Conservation (phyloP, 2,797 vertebrate genomes). For the Nyctibius grandis region DNA sequence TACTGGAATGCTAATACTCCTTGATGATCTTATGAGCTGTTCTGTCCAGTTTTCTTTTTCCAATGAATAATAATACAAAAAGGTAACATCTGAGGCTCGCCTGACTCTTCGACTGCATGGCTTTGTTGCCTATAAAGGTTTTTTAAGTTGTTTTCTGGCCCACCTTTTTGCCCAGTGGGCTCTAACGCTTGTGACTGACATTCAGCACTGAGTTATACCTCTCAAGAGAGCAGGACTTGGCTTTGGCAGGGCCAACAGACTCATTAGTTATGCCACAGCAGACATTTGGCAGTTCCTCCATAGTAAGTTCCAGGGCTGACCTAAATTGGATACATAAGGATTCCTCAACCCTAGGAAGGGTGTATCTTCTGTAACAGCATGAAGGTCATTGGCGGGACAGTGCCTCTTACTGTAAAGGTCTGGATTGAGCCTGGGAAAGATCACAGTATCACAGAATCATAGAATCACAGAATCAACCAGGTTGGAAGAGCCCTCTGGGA, state of each 20-base stretch:
- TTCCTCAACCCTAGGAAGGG: conserved; percentile 33
- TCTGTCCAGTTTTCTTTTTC: not conserved
- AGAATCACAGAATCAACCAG: too few relatives aligned
- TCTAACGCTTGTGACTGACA: not conserved
- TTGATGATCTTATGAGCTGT: not conserved
- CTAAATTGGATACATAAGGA: conserved; percentile 9
- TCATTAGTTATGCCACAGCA: not conserved
- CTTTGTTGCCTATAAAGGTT: not conserved
- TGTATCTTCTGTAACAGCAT: conserved; percentile 8
- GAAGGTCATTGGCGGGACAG: conserved; percentile 41
- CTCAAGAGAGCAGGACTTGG: not conserved
- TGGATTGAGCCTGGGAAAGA: not conserved
- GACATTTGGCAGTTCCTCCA: conserved; percentile 10
- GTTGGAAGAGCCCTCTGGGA: too few relatives aligned
- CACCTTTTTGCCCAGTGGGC: not conserved
- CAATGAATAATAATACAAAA: not conserved
- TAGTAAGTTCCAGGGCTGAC: conserved; percentile 20
- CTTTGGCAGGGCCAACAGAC: not conserved
- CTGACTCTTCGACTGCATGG: not conserved
- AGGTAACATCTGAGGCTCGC: not conserved
- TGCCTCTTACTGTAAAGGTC: conserved; percentile 21
- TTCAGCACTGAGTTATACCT: not conserved
- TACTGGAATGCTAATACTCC: not conserved
- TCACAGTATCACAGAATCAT: too few relatives aligned
- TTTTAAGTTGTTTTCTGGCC: not conserved